Evolutionary conservation across 2,113 vertebrate genomes (phyloP).

Genomic region (Eidolon helvum): DNA sequence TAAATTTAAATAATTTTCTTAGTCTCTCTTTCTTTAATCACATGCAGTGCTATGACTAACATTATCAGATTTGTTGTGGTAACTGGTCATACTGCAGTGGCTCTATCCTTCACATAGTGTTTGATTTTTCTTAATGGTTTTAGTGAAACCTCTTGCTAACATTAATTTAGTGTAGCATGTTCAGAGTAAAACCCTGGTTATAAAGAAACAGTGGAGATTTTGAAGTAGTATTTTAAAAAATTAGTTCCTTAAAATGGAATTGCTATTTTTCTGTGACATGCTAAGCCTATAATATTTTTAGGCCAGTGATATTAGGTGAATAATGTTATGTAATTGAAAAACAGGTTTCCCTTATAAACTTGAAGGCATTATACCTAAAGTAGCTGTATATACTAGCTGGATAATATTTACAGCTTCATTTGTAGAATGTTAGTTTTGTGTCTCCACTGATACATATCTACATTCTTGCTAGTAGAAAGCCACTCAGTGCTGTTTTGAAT

Average conservation of each 20-base stretch:
- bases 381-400: not conserved
- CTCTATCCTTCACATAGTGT: not conserved
- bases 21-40: not conserved
- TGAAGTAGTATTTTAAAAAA: not conserved
- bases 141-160: not conserved
- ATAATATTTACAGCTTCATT: not conserved
- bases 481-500: not conserved
- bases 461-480: not conserved
- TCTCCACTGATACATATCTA: not conserved
- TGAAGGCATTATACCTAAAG: not conserved
- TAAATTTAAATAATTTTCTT: not conserved
- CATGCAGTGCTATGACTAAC: not conserved
- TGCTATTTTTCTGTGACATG: not conserved
- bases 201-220: not conserved
- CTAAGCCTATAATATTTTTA: not conserved
- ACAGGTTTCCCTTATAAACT: not conserved
- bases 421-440: not conserved
- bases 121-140: conserved; percentile 1
- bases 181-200: not conserved
- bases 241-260: not conserved
- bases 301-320: not conserved
- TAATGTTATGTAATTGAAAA: not conserved
- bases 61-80: not conserved
- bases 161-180: conserved; percentile 25
- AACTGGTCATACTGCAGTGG: not conserved